Percentiles rank a stretch among this genome's conserved stretches.
These are phyloP conservation scores for Thunnus maccoyii DNA, from an alignment of 2,113 vertebrate species.

Conservation along the genomic window DNA sequence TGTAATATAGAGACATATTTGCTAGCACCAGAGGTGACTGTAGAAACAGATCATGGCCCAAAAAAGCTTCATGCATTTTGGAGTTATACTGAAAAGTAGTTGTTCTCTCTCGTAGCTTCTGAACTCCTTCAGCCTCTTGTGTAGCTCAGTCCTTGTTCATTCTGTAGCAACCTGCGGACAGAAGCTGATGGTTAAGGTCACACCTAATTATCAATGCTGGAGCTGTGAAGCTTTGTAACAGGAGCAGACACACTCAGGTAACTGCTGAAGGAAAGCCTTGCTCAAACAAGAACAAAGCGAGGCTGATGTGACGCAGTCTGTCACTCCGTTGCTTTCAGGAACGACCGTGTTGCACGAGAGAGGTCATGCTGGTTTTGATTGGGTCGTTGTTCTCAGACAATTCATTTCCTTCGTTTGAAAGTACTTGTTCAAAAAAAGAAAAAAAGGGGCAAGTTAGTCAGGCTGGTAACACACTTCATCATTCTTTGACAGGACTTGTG, in stretches of 20 bases:
- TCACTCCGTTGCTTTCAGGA: neutral
- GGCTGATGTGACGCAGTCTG: constrained; percentile 1
- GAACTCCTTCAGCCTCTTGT: neutral
- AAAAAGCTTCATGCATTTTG: neutral
- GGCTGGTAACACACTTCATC: constrained; percentile 25
- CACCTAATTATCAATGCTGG: constrained; percentile 8
- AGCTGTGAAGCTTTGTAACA: constrained; percentile 9
- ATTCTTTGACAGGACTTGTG: constrained; percentile 6
- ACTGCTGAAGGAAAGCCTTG: neutral
- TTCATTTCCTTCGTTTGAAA: constrained; percentile 2
- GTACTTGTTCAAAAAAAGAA: neutral
- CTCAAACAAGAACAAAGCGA: constrained; percentile 28
- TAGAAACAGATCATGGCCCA: neutral
- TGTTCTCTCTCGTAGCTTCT: neutral
- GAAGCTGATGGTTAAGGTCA: constrained; percentile 24
- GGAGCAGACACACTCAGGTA: neutral
- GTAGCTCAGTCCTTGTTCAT: neutral
- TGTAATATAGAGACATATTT: neutral
- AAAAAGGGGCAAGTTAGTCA: constrained; percentile 1
- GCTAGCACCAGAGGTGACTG: neutral
- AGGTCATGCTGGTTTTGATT: constrained; percentile 30
- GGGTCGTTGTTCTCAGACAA: constrained; percentile 7
- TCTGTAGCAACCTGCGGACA: constrained; percentile 1
- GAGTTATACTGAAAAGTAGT: constrained; percentile 16
- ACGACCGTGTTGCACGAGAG: neutral